Evolutionary conservation across 2,888 invertebrate genomes (phyloP).

Genomic region (Drosophila lacicola): DNA sequence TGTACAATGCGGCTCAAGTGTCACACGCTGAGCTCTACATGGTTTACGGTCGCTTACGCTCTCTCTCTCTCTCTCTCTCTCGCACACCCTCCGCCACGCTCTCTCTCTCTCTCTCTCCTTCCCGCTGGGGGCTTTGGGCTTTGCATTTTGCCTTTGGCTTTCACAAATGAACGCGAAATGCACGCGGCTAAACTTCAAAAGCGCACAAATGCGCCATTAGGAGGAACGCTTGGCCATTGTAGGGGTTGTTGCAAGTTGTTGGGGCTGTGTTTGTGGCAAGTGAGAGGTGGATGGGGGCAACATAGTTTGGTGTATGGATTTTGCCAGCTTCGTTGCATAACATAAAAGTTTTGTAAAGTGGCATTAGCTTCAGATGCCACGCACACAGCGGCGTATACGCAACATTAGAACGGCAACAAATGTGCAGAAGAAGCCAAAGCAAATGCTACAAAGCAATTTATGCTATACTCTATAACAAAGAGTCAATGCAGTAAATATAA

Average conservation of each 20-base stretch:
- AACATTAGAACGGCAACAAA: constrained; percentile 38
- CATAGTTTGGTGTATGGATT: constrained; percentile 18
- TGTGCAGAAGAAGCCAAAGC: constrained; percentile 9
- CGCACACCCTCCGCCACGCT: background rate
- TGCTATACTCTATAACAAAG: constrained; percentile 6
- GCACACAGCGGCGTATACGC: constrained; percentile 59
- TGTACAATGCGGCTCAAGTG: constrained; percentile 65
- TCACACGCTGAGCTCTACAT: constrained; percentile 46
- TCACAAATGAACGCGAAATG: constrained; percentile 69
- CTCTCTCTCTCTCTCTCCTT: constrained; percentile 15
- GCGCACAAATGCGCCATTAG: constrained; percentile 53
- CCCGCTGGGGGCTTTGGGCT: constrained; percentile 28
- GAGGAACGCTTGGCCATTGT: constrained; percentile 25
- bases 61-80: background rate
- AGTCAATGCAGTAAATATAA: too few species aligned
- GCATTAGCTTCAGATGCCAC: constrained; percentile 65
- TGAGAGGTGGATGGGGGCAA: background rate
- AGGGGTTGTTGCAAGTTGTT: constrained; percentile 3
- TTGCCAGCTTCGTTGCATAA: constrained; percentile 47
- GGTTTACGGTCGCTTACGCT: constrained; percentile 2
- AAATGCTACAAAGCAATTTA: background rate
- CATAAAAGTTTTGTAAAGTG: constrained; percentile 62
- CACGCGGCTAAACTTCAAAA: constrained; percentile 76
- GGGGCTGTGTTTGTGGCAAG: background rate
- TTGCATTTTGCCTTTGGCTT: constrained; percentile 38